Evolutionary conservation across 2,888 invertebrate species (phyloP).

Genomic region (Oscheius onirici): DNA sequence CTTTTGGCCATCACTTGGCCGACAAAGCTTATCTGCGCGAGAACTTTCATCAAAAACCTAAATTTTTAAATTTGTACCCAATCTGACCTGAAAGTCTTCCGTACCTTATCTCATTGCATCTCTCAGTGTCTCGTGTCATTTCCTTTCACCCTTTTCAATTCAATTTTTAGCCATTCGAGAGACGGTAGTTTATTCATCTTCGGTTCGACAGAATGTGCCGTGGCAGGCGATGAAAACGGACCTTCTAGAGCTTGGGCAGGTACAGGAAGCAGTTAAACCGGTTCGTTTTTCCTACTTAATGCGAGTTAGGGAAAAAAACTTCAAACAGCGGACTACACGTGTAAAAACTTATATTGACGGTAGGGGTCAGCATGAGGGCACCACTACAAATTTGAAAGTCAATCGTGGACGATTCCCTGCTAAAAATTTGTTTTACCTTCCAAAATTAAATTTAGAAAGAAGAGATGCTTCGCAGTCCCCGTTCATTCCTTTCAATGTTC

Average conservation of each 20-base stretch:
- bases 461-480: slow-evolving; percentile 50
- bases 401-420: no score
- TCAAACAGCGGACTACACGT: no score
- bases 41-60: no score
- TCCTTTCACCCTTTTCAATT: not conserved
- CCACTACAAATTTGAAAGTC: no score
- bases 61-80: no score
- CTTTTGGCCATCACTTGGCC: not conserved
- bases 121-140: slow-evolving; percentile 18
- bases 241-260: not conserved
- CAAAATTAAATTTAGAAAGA: slow-evolving; percentile 9
- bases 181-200: not conserved
- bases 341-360: no score
- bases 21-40: no score
- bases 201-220: not conserved
- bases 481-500: slow-evolving; percentile 53
- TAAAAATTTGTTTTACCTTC: not conserved
- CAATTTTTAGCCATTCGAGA: not conserved
- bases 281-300: not conserved
- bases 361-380: no score
- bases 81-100: not conserved
- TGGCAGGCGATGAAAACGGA: slow-evolving; percentile 19
- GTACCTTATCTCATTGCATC: slow-evolving; percentile 15
- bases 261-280: not conserved
- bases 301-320: no score